Percentiles rank a stretch among this genome's conserved stretches.
These are phyloP conservation scores for Rattus rattus DNA, from an alignment of 2,113 vertebrate genomes.

Conservation along the genomic window DNA sequence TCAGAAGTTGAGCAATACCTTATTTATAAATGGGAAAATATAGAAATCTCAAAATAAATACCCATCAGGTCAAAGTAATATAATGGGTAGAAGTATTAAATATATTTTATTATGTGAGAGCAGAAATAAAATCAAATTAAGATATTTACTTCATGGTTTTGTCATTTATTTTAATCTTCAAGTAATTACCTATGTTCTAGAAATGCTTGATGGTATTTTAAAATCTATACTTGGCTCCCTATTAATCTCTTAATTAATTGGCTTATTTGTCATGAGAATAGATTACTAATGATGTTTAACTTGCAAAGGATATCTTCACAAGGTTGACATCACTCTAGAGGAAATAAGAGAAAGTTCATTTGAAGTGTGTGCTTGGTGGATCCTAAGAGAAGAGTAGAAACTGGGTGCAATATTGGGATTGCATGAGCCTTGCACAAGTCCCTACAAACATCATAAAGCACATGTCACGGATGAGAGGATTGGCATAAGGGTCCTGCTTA, in stretches of 20 bases:
- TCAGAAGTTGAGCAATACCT: neutral
- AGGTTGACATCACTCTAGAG: neutral
- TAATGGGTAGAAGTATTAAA: neutral
- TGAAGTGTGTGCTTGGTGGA: fast-evolving
- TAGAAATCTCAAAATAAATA: neutral
- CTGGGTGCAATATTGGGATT: neutral
- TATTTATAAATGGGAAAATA: neutral
- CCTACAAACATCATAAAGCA: neutral
- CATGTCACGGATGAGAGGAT: neutral
- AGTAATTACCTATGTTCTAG: neutral
- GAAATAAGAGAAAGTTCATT: neutral
- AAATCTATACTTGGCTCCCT: neutral
- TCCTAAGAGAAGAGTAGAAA: too few relatives aligned
- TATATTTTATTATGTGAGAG: neutral
- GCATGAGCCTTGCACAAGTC: neutral
- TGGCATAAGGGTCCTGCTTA: neutral
- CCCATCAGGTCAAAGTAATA: neutral
- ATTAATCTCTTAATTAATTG: neutral
- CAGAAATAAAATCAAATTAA: neutral
- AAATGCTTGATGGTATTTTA: neutral
- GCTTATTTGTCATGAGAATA: neutral
- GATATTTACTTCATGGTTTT: neutral
- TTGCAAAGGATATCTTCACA: neutral
- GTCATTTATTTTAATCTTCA: neutral
- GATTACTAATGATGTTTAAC: neutral